A percentile compares a stretch with the other conserved stretches of the same genome.
Conservation (phyloP, 2,888 invertebrate genomes). For the Disparrhopalites patrizii region DNA sequence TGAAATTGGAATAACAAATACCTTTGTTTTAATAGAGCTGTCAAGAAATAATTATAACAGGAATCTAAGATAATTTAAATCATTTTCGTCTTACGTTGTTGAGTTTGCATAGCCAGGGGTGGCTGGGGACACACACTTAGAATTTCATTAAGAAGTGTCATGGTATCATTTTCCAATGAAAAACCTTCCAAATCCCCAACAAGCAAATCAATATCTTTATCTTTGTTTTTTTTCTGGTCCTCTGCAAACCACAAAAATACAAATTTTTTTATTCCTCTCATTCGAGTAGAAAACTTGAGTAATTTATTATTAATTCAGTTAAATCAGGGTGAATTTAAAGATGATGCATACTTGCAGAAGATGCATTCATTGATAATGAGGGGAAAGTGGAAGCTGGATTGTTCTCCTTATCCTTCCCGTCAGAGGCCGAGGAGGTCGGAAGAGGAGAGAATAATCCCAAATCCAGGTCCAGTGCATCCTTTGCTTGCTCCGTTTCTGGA, state of each 20-base stretch:
- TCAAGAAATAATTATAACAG: background rate
- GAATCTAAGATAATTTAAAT: background rate
- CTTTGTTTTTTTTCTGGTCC: constrained; percentile 35
- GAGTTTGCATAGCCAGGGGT: constrained; percentile 9
- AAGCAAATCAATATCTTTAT: constrained; percentile 43
- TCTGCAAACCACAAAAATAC: constrained; percentile 18
- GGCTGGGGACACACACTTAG: constrained; percentile 28
- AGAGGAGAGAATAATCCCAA: constrained; percentile 31
- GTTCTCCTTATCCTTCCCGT: constrained; percentile 12
- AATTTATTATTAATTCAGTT: background rate
- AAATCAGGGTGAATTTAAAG: background rate
- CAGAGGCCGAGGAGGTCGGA: background rate
- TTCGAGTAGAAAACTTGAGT: too few species aligned
- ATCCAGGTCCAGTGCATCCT: constrained; percentile 44
- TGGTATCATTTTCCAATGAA: constrained; percentile 43
- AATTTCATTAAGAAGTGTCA: constrained; percentile 46
- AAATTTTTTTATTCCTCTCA: too few species aligned
- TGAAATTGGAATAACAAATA: too few species aligned
- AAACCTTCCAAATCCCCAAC: constrained; percentile 44
- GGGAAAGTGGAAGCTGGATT: constrained; percentile 29
- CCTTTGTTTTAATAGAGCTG: too few species aligned
- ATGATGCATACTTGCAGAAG: constrained; percentile 1
- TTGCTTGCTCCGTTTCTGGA: constrained; percentile 45
- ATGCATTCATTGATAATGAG: constrained; percentile 29
- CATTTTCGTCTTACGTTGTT: constrained; percentile 25